Base-by-base conservation (phyloP, 2,888 invertebrate genomes). In the Merodon equestris region DNA sequence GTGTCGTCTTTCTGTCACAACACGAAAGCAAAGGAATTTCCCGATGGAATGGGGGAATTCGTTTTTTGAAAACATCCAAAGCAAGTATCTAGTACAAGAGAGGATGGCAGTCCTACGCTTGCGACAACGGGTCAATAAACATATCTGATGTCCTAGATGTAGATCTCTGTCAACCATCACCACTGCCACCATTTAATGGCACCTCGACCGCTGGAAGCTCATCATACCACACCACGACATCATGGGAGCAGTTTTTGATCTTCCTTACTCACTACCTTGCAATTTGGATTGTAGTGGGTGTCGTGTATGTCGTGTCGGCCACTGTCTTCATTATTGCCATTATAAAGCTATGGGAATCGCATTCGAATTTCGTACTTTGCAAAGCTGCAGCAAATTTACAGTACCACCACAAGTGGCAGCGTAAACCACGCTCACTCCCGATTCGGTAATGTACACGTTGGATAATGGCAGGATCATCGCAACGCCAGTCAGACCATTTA, bases 391-490 rank as follows among this genome's bases (percentile, higher is more conserved):
- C 53, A 60, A 73, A 58, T 66, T 73, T 58, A 45, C 45, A 72
- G 61, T 48, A 38, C 48, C 40, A 14, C 67, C 51, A 15, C 13
- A 9, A 27, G 27, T 27, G 27, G 27, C 27, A 27, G 7, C 7
- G 27, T 27, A 27, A 27, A 27, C 27, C 27, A 27, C 27, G 7
- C 3, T 27, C 27, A 27, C 27, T 27, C 27, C 27, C 3, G 3
- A 27, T 27, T 27, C n/a, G 7, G 2, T 50, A 50, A 54, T 53
- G 53, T 54, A 53, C 48, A 44, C 67, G 53, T 56, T 50, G 56
- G 74, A 74, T 67, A 68, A 67, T 61, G 61, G 40, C 73, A 61
- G 73, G 67, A 67, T 74, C 73, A 74, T 66, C 73, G 60, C 66
- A 73, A 60, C 60, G 56, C 67, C 56, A 67, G 61, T 57, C 56